phyloP scores from a whole-genome alignment of 2,113 vertebrate species.

The Accipiter virgatus region DNA sequence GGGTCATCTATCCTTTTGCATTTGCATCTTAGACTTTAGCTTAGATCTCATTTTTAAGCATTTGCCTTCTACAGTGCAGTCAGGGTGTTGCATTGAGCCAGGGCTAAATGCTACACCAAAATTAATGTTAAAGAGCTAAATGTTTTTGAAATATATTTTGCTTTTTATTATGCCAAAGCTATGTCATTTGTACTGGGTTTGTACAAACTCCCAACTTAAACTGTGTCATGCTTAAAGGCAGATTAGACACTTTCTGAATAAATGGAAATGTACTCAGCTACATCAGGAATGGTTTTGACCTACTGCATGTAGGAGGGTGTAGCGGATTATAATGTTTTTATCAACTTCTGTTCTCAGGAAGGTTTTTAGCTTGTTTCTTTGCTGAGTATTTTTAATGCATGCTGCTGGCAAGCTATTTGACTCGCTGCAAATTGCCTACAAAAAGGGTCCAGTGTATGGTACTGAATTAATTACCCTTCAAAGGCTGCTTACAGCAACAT shows the following conservation, averaged over 20 bases:
- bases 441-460: slow-evolving; percentile 41
- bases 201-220: not conserved
- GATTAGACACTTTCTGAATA: not conserved
- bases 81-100: not conserved
- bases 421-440: not conserved
- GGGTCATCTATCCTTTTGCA: not conserved
- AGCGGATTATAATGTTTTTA: slow-evolving; percentile 23
- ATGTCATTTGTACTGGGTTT: not conserved
- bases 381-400: not conserved
- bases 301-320: not conserved
- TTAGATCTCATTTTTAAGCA: not conserved
- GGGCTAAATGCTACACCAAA: not conserved
- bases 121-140: not conserved
- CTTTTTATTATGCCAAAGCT: not conserved
- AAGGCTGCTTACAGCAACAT: slow-evolving; percentile 44
- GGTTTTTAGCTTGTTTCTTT: slow-evolving; percentile 33
- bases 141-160: not conserved
- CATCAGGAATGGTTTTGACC: not conserved
- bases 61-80: not conserved
- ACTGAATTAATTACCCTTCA: slow-evolving; percentile 69
- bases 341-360: slow-evolving; percentile 2
- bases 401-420: slow-evolving; percentile 36
- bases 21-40: not conserved
- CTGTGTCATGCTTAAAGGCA: not conserved
- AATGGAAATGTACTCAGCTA: not conserved